phyloP scores from a whole-genome alignment of 2,113 vertebrate genomes.

The Carettochelys insculpta region DNA sequence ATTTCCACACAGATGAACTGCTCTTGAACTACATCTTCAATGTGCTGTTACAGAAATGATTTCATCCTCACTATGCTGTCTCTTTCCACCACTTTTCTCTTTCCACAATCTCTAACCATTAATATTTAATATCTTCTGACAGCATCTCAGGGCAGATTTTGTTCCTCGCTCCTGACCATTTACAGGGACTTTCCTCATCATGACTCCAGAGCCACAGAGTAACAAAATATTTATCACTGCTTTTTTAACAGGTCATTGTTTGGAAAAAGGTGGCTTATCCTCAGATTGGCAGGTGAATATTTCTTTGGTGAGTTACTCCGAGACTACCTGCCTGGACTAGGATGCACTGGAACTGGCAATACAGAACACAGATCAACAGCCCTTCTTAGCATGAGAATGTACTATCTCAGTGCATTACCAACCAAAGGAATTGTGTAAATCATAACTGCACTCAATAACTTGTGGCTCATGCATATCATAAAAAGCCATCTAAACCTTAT shows the following conservation, averaged over 20 bases:
- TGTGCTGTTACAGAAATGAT: conserved; percentile 11
- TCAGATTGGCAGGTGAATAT: background rate
- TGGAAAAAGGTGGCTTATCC: background rate
- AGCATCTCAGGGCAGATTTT: conserved; percentile 39
- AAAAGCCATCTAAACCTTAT: background rate
- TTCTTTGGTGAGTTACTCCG: background rate
- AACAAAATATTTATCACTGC: background rate
- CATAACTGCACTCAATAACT: no score
- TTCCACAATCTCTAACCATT: background rate
- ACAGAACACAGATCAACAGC: background rate
- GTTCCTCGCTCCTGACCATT: conserved; percentile 49
- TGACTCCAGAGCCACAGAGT: conserved; percentile 46
- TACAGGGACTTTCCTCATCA: conserved; percentile 24
- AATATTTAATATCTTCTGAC: conserved; percentile 2
- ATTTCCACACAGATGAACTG: background rate
- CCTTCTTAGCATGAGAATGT: no score
- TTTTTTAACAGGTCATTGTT: conserved; percentile 8
- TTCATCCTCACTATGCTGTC: background rate
- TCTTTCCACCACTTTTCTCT: conserved; percentile 2
- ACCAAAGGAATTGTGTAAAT: no score
- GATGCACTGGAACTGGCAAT: background rate
- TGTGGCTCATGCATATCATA: background rate
- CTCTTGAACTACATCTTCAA: conserved; percentile 11
- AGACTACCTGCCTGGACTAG: conserved; percentile 31
- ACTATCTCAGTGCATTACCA: no score